Base-by-base conservation (phyloP, 37 sponge, comb jelly and placozoan genomes). In the Aplysina aerophoba region DNA sequence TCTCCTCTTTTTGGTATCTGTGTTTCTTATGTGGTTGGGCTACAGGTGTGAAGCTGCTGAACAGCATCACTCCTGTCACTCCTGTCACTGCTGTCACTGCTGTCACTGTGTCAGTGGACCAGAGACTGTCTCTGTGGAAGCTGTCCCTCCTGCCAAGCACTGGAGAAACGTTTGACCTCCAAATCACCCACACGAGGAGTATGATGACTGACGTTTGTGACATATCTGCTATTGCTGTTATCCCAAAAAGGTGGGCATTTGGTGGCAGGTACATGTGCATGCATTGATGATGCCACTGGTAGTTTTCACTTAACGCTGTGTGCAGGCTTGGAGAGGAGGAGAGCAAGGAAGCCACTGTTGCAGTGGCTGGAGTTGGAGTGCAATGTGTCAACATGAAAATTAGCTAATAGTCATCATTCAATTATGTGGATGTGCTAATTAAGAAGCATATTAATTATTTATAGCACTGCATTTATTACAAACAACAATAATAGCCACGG, bases 61-160 rank as follows among this genome's bases (percentile, higher is more conserved):
- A 55, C 53, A 28, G 34, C 0, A 31, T 39, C 41, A 17, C 38
- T 6, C 22, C 89, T 0, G 55, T 89, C 55, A 93, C 90, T 57
- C n/a, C n/a, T n/a, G n/a, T n/a, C n/a, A n/a, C n/a, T n/a, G n/a
- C n/a, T n/a, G n/a, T 39, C 41, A 17, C 38, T 6, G 31, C 89
- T 0, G 55, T 89, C 55, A 93, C 90, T 57, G 78, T 88, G 20
- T 90, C 88, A 13, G 50, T 88, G 21, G 94, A 93, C 56, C 94
- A 93, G 63, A 55, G 94, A 40, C 24, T 93, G 40, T 59, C 61
- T 41, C 15, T 85, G 60, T 93, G 94, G 94, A 65, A 30, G 65
- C 0, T 89, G 53, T n/a, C 20, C n/a, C 38, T 50, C n/a, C 2
- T 3, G 25, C 31, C 1, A 0, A 4, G 25, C 16, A 6, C 27